Evolutionary conservation across 2,113 vertebrate species (phyloP).

Genomic region (Sebastes schlegelii): DNA sequence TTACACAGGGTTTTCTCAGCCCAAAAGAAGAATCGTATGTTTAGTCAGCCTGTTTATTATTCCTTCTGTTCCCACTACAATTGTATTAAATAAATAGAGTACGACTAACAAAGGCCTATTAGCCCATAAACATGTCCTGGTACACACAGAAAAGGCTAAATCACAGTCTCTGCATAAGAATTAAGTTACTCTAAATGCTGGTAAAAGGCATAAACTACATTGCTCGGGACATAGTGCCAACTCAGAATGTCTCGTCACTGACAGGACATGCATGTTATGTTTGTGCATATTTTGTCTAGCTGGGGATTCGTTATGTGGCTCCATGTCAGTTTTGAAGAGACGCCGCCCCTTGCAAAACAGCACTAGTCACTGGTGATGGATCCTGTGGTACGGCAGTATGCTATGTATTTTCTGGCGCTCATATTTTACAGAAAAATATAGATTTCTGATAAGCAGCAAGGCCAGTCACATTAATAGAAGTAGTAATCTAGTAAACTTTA

Average conservation of each 20-base stretch:
- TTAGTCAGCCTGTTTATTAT: conserved; percentile 93
- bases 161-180: conserved; percentile 71
- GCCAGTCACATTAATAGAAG: background rate
- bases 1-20: conserved; percentile 90
- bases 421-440: conserved; percentile 6
- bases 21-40: conserved; percentile 90
- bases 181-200: conserved; percentile 69
- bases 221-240: conserved; percentile 30
- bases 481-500: background rate
- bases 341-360: conserved; percentile 34
- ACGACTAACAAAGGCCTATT: conserved; percentile 79
- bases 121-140: conserved; percentile 85
- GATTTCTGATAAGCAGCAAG: background rate
- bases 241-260: conserved; percentile 46
- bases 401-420: background rate
- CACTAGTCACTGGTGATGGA: conserved; percentile 31
- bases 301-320: conserved; percentile 38
- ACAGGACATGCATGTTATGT: conserved; percentile 51
- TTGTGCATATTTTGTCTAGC: conserved; percentile 53
- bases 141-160: conserved; percentile 77
- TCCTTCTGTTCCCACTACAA: conserved; percentile 88
- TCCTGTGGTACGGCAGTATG: conserved; percentile 28
- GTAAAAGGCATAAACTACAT: conserved; percentile 58
- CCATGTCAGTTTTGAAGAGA: conserved; percentile 43
- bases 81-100: conserved; percentile 92